phyloP scores from a whole-genome alignment of 2,113 vertebrate genomes.

The Porphyrio hochstetteri region DNA sequence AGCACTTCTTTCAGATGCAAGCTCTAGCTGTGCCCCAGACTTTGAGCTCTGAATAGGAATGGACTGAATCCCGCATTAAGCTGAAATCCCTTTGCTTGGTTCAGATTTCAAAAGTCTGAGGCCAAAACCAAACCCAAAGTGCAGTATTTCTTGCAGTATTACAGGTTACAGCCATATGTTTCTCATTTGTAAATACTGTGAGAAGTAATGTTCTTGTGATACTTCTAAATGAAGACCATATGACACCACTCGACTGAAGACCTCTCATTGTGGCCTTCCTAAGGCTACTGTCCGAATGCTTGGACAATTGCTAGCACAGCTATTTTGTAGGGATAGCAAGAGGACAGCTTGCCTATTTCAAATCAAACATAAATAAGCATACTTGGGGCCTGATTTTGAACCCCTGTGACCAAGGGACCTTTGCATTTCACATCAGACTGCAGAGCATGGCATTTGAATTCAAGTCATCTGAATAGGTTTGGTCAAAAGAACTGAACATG shows the following conservation, averaged over 20 bases:
- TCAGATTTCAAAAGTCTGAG: conserved; percentile 73
- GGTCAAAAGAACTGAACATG: not conserved
- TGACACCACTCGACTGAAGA: conserved; percentile 56
- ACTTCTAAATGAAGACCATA: conserved; percentile 75
- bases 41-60: conserved; percentile 53
- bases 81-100: conserved; percentile 66
- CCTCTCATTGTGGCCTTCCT: conserved; percentile 25
- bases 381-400: not conserved
- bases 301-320: conserved; percentile 36
- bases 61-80: conserved; percentile 55
- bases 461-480: not conserved
- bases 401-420: not conserved
- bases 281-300: conserved; percentile 52
- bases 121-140: conserved; percentile 61
- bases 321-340: not conserved
- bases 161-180: conserved; percentile 71
- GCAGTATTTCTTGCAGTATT: conserved; percentile 68
- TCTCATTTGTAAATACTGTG: conserved; percentile 78
- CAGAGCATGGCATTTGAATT: not conserved
- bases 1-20: conserved; percentile 32
- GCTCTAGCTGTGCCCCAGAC: not conserved
- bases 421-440: not conserved
- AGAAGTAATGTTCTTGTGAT: conserved; percentile 77
- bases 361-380: not conserved
- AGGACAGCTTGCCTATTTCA: not conserved